These are phyloP conservation scores for Parauchenoglanis punctatus DNA, from an alignment of 2,797 vertebrate genomes.

Conservation along the genomic window DNA sequence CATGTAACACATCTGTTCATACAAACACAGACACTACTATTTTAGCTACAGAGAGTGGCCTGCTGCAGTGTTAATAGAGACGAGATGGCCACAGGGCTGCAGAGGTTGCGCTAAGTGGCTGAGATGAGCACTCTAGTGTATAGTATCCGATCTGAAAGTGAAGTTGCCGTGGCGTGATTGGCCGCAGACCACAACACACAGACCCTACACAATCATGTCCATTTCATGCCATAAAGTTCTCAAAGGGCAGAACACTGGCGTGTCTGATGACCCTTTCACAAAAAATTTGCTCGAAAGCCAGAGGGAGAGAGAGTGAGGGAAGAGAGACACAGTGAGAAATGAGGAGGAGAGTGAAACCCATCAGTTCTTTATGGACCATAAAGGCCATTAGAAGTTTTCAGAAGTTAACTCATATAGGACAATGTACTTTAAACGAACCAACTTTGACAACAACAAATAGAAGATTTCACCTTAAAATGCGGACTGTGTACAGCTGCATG, in stretches of 20 bases:
- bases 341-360: slow-evolving; percentile 45
- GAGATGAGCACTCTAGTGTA: slow-evolving; percentile 52
- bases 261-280: slow-evolving; percentile 56
- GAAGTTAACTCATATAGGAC: slow-evolving; percentile 47
- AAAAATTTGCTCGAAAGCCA: slow-evolving; percentile 52
- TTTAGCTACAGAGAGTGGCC: slow-evolving; percentile 24
- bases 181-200: slow-evolving; percentile 44
- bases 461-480: slow-evolving; percentile 16
- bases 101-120: slow-evolving; percentile 51
- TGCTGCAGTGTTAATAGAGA: slow-evolving; percentile 46
- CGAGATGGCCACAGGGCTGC: slow-evolving; percentile 45
- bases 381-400: slow-evolving; percentile 56
- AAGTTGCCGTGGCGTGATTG: slow-evolving; percentile 38
- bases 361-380: slow-evolving; percentile 54
- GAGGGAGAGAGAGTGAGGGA: slow-evolving; percentile 56
- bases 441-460: slow-evolving; percentile 19
- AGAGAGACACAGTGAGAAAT: slow-evolving; percentile 61
- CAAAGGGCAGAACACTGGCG: slow-evolving; percentile 56
- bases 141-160: slow-evolving; percentile 47
- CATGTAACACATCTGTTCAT: neutral
- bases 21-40: slow-evolving; percentile 16
- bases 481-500: neutral
- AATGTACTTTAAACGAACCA: slow-evolving; percentile 29
- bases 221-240: slow-evolving; percentile 61
- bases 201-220: slow-evolving; percentile 58